Evolutionary conservation across 2,888 invertebrate species (phyloP).

Genomic region (Sisyra terminalis): DNA sequence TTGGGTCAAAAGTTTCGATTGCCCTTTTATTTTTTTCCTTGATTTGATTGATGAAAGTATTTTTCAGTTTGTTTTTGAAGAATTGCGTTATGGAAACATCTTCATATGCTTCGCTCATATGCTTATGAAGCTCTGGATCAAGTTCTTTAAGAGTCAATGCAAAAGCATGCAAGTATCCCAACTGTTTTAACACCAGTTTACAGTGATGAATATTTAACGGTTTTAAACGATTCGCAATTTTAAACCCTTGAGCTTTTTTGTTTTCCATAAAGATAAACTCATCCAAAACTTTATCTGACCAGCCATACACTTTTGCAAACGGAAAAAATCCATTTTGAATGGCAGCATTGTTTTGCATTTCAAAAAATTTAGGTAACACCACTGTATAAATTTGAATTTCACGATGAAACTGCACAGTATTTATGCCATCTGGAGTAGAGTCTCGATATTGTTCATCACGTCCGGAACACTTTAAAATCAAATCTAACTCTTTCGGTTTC

Average conservation of each 20-base stretch:
- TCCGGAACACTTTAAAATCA: constrained; percentile 7
- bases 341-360: constrained; percentile 9
- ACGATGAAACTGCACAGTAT: neutral
- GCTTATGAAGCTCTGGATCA: neutral
- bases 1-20: no score
- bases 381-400: constrained; percentile 8
- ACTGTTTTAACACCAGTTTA: constrained; percentile 1
- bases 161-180: constrained; percentile 2
- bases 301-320: neutral
- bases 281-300: neutral
- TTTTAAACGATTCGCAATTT: neutral
- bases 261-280: constrained; percentile 6
- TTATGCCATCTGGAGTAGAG: neutral
- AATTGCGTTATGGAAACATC: no score
- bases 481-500: constrained; percentile 8
- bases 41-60: no score
- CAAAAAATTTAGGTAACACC: constrained; percentile 10
- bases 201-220: constrained; percentile 5
- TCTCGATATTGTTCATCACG: constrained; percentile 1
- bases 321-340: constrained; percentile 2
- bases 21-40: no score
- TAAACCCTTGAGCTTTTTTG: constrained; percentile 3
- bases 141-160: constrained; percentile 2
- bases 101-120: neutral
- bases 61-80: no score